These are phyloP conservation scores for Trinectes maculatus DNA, from an alignment of 2,113 vertebrate genomes.

Conservation along the genomic window DNA sequence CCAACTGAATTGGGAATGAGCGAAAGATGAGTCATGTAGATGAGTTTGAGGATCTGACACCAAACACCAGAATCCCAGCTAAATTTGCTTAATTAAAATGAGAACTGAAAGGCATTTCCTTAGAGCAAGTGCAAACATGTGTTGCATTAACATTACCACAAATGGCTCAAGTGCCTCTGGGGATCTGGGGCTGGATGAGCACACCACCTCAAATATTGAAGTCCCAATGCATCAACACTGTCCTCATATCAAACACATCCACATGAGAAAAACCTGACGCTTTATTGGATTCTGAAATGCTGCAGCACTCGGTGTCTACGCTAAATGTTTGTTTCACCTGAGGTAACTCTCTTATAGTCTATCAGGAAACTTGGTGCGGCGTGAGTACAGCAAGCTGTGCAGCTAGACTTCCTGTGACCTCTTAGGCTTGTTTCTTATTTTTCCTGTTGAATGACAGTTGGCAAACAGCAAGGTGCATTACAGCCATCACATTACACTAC, in stretches of 20 bases:
- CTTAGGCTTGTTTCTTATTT: too few species aligned
- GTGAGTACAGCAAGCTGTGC: not conserved
- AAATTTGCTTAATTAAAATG: too few species aligned
- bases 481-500: too few species aligned
- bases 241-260: too few species aligned
- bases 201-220: not conserved
- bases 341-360: slow-evolving; percentile 2
- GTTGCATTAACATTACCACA: not conserved
- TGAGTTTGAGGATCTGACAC: not conserved
- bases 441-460: too few species aligned
- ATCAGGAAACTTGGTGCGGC: slow-evolving; percentile 11
- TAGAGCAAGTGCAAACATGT: too few species aligned
- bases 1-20: too few species aligned
- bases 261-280: not conserved
- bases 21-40: not conserved
- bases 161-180: not conserved
- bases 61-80: too few species aligned
- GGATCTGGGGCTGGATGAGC: not conserved
- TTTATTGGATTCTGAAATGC: too few species aligned
- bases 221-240: too few species aligned
- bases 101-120: too few species aligned
- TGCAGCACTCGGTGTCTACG: not conserved
- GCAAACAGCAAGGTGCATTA: too few species aligned
- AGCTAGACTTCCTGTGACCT: slow-evolving; percentile 52
- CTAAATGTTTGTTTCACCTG: not conserved